Conservation (phyloP, 2,113 vertebrate genomes). For the Silurus meridionalis region DNA sequence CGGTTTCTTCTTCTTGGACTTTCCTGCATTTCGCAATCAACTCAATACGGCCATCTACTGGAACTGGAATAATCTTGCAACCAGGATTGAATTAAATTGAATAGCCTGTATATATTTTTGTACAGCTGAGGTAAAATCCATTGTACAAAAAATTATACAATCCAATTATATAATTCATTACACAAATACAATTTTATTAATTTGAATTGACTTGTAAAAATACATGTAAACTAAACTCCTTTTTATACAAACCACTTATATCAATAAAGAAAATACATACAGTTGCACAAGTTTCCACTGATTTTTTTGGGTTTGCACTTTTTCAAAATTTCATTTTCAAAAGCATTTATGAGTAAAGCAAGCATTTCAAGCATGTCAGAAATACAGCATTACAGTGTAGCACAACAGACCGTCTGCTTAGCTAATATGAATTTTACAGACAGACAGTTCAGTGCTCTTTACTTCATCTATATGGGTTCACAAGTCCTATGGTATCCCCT, state of each 20-base stretch:
- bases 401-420: background rate
- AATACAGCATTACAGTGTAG: background rate
- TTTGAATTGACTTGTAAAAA: too few relatives aligned
- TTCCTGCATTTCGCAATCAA: background rate
- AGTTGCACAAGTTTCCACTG: background rate
- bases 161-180: too few relatives aligned
- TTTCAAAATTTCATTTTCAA: background rate
- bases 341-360: background rate
- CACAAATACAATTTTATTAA: too few relatives aligned
- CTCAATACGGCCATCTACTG: constrained; percentile 13
- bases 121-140: too few relatives aligned
- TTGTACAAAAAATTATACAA: too few relatives aligned
- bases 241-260: background rate
- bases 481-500: background rate
- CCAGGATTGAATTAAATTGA: too few relatives aligned
- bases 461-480: background rate
- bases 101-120: too few relatives aligned
- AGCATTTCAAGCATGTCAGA: background rate
- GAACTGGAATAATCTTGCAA: too few relatives aligned
- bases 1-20: background rate
- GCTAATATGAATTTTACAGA: background rate
- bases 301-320: background rate
- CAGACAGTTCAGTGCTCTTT: background rate
- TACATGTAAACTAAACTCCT: background rate
- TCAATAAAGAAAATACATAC: too few relatives aligned